Conservation (phyloP, 2,888 invertebrate species). For the Synanthedon myopaeformis region DNA sequence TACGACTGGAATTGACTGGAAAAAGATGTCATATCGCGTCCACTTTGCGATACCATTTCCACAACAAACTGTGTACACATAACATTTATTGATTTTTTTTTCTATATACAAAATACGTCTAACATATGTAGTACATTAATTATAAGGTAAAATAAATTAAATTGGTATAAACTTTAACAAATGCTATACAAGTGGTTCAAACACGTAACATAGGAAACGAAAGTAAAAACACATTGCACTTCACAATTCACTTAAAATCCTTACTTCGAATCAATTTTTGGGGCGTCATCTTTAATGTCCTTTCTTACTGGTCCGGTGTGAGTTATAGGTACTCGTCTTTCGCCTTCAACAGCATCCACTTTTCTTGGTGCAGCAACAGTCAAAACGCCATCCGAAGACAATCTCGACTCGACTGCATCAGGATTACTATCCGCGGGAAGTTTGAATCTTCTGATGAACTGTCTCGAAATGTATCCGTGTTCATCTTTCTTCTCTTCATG, state of each 20-base stretch:
- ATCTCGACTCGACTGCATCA: constrained; percentile 76
- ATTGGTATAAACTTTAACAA: too few relatives aligned
- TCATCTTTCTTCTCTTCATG: constrained; percentile 84
- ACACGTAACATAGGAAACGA: too few relatives aligned
- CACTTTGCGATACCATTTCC: too few relatives aligned
- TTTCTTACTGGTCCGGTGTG: constrained; percentile 69
- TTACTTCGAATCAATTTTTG: constrained; percentile 9
- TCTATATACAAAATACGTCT: too few relatives aligned
- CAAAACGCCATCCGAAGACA: constrained; percentile 83
- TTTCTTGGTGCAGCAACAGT: constrained; percentile 74
- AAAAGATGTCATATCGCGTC: too few relatives aligned
- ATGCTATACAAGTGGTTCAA: too few relatives aligned
- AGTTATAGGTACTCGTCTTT: constrained; percentile 68
- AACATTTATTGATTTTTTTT: too few relatives aligned
- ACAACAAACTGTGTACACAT: too few relatives aligned
- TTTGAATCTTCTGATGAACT: constrained; percentile 78
- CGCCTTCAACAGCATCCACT: constrained; percentile 35
- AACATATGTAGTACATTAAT: too few relatives aligned
- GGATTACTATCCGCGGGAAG: constrained; percentile 79
- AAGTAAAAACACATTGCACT: neutral
- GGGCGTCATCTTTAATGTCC: constrained; percentile 21
- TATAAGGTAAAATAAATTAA: too few relatives aligned
- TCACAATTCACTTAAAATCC: neutral
- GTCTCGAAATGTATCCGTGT: constrained; percentile 79
- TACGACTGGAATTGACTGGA: too few relatives aligned